Conservation (phyloP, 1,140 invertebrate species). For the Triops longicaudatus region DNA sequence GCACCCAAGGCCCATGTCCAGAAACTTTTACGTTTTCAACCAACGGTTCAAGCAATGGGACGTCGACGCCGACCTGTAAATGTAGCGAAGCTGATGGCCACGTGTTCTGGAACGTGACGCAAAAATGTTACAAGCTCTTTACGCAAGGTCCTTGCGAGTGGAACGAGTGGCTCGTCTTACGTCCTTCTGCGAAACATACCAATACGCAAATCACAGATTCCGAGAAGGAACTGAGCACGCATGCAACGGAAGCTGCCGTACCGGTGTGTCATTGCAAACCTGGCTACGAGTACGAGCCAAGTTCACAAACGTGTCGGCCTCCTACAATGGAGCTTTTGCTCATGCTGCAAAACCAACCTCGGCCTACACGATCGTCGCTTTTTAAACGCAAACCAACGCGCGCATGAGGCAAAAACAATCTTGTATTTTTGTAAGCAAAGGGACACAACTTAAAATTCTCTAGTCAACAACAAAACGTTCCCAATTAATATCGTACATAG, state of each 20-base stretch:
- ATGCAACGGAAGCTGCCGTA: slow-evolving; percentile 35
- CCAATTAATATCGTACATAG: too few species aligned
- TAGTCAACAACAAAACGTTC: too few species aligned
- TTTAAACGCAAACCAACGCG: background rate
- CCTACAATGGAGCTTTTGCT: slow-evolving; percentile 25
- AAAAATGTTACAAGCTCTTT: slow-evolving; percentile 58
- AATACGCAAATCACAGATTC: slow-evolving; percentile 35
- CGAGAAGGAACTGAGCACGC: slow-evolving; percentile 35
- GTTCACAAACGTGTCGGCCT: slow-evolving; percentile 21
- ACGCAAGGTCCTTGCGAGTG: slow-evolving; percentile 60
- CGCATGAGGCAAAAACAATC: background rate
- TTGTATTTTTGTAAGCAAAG: background rate
- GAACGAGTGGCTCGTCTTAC: slow-evolving; percentile 60
- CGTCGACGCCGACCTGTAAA: slow-evolving; percentile 35
- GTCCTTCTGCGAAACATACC: slow-evolving; percentile 35
- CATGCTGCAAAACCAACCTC: slow-evolving; percentile 18
- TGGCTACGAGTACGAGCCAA: slow-evolving; percentile 42
- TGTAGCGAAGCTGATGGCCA: slow-evolving; percentile 46
- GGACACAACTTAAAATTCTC: too few species aligned
- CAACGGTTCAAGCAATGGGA: background rate
- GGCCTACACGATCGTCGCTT: background rate
- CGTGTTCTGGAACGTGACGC: slow-evolving; percentile 52
- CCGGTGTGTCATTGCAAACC: slow-evolving; percentile 59
- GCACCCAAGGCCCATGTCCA: slow-evolving; percentile 27
- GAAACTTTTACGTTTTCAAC: slow-evolving; percentile 21